phyloP scores from a whole-genome alignment of 2,888 invertebrate species.

The Pollenia amentaria region DNA sequence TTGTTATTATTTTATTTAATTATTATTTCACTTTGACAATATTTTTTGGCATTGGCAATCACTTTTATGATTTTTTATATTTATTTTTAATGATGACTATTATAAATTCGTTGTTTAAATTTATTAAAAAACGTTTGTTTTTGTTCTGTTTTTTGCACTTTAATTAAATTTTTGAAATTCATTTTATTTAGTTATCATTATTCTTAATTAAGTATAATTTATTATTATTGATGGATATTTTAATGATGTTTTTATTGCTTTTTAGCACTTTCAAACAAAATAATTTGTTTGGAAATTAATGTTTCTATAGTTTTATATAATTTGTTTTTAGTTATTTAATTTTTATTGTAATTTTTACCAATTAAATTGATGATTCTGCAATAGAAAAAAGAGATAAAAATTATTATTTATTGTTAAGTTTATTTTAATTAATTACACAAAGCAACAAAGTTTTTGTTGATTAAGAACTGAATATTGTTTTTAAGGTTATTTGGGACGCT shows the following conservation, averaged over 20 bases:
- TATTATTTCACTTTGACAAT: conserved; percentile 30
- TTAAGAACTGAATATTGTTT: too few relatives aligned
- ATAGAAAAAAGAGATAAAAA: conserved; percentile 2
- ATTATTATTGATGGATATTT: conserved; percentile 4
- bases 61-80: background rate
- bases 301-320: background rate
- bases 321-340: background rate
- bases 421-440: background rate
- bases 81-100: background rate
- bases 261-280: background rate
- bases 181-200: conserved; percentile 47
- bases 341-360: background rate
- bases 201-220: conserved; percentile 31
- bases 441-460: too few relatives aligned
- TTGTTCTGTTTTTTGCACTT: conserved; percentile 30
- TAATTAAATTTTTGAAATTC: conserved; percentile 40
- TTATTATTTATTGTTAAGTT: conserved; percentile 6
- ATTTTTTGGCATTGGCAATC: background rate
- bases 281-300: background rate
- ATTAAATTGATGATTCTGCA: conserved; percentile 47
- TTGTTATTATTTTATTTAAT: conserved; percentile 17
- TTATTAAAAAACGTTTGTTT: conserved; percentile 54
- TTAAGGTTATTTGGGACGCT: too few relatives aligned
- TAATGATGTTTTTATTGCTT: background rate
- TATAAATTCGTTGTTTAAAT: conserved; percentile 46